phyloP scores from a whole-genome alignment of 1,140 invertebrate species.

The Philotrypesis tridentata region DNA sequence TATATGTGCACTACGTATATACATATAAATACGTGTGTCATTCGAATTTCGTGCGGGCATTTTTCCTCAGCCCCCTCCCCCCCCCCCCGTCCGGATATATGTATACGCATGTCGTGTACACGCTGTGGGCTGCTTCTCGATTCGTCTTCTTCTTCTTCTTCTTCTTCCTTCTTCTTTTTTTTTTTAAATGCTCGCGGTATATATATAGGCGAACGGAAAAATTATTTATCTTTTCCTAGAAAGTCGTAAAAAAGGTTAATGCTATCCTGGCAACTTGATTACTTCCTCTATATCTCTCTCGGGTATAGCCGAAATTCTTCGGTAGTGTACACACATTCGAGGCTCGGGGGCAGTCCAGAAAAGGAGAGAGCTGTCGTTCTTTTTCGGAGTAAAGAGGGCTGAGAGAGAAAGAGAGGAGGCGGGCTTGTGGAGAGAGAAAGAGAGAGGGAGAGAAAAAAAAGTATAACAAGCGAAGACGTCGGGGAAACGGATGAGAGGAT shows the following conservation, averaged over 20 bases:
- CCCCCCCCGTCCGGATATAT: neutral
- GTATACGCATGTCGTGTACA: too few species aligned
- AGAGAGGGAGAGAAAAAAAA: too few species aligned
- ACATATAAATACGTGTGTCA: too few species aligned
- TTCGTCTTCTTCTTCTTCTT: neutral
- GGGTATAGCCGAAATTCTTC: slow-evolving; percentile 1
- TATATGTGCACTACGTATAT: neutral
- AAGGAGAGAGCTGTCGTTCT: too few species aligned
- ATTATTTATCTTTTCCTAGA: neutral
- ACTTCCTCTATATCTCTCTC: too few species aligned
- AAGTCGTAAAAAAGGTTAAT: slow-evolving; percentile 22
- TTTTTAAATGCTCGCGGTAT: neutral
- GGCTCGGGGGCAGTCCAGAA: too few species aligned
- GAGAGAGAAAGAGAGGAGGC: too few species aligned
- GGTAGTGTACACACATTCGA: neutral
- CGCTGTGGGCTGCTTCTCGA: too few species aligned
- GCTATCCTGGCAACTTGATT: slow-evolving; percentile 30
- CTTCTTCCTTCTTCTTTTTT: neutral
- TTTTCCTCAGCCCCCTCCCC: neutral
- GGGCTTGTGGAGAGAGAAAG: too few species aligned
- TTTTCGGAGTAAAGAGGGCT: too few species aligned
- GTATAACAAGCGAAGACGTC: neutral
- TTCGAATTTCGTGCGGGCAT: neutral
- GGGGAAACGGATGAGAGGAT: too few species aligned
- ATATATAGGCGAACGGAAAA: neutral